phyloP scores from a whole-genome alignment of 2,888 invertebrate genomes.

The Drosophila rellima region DNA sequence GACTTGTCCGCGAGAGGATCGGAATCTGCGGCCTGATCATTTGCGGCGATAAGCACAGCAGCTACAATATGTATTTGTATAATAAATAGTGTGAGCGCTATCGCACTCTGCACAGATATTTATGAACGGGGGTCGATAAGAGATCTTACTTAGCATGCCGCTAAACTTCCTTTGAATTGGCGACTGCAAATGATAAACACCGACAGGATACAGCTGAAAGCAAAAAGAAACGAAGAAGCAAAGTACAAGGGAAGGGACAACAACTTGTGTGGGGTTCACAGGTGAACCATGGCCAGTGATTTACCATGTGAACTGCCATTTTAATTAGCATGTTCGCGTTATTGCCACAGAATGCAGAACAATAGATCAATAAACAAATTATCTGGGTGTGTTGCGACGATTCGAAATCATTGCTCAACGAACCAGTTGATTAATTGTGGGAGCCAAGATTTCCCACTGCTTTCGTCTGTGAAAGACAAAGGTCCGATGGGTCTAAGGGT shows the following conservation, averaged over 20 bases:
- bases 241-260: background rate
- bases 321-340: conserved; percentile 74
- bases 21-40: conserved; percentile 69
- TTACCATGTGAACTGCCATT: conserved; percentile 68
- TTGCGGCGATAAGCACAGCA: conserved; percentile 69
- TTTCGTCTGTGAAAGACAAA: conserved; percentile 44
- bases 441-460: conserved; percentile 81
- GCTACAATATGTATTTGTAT: conserved; percentile 59
- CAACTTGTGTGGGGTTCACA: conserved; percentile 69
- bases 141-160: conserved; percentile 75
- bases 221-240: background rate
- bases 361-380: conserved; percentile 78
- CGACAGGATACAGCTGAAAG: conserved; percentile 67
- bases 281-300: conserved; percentile 57
- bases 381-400: conserved; percentile 63
- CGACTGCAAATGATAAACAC: conserved; percentile 64
- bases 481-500: conserved; percentile 28
- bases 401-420: conserved; percentile 71
- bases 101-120: conserved; percentile 69
- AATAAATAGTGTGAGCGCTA: conserved; percentile 80
- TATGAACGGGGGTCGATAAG: conserved; percentile 74
- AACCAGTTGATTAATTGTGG: conserved; percentile 83
- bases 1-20: conserved; percentile 50
- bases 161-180: conserved; percentile 39
- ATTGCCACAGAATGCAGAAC: conserved; percentile 57